Conservation (phyloP, 2,888 invertebrate genomes). For the Apotomis turbidana region DNA sequence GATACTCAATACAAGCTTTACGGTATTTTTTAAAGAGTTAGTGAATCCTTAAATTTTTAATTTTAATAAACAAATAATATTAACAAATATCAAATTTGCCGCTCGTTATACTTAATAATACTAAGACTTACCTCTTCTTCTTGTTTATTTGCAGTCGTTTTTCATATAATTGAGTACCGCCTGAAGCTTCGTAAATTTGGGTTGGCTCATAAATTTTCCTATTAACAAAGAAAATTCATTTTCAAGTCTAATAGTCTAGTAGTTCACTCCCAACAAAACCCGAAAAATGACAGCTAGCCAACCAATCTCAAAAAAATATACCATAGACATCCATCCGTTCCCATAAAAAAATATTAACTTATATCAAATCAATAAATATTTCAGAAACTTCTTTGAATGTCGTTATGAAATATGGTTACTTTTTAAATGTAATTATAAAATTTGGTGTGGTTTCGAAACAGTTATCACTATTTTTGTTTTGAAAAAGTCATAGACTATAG, state of each 20-base stretch:
- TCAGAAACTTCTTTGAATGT: not conserved
- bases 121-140: constrained; percentile 10
- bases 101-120: constrained; percentile 10
- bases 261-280: constrained; percentile 10
- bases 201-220: constrained; percentile 12
- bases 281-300: constrained; percentile 11
- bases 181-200: not conserved
- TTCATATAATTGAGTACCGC: constrained; percentile 3
- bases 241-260: constrained; percentile 3
- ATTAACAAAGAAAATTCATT: constrained; percentile 22
- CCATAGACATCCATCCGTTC: too few relatives aligned
- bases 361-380: not conserved
- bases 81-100: constrained; percentile 12
- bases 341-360: not conserved
- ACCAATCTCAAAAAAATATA: not conserved
- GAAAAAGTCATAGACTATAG: constrained; percentile 30
- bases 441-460: not conserved
- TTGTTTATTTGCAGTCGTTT: constrained; percentile 1
- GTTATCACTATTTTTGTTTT: constrained; percentile 14
- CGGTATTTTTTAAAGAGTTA: not conserved
- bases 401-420: not conserved
- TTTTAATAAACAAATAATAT: not conserved
- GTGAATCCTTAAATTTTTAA: not conserved
- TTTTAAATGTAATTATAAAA: not conserved
- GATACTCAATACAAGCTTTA: not conserved